A percentile compares a stretch with the other conserved stretches of the same genome.
Conservation (phyloP, 2,888 invertebrate species). For the Drosophila prostipennis region DNA sequence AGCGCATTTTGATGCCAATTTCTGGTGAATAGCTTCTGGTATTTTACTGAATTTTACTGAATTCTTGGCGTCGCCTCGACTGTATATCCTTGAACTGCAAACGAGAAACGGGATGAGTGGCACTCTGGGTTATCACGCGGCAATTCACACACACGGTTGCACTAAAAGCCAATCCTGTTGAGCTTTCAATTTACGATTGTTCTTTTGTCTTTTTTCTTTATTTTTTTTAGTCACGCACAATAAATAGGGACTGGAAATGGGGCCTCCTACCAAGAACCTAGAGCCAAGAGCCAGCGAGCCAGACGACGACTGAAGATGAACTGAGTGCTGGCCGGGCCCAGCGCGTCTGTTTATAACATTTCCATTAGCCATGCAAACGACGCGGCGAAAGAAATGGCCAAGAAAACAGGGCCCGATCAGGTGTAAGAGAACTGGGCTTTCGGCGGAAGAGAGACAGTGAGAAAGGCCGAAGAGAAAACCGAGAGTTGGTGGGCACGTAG, state of each 20-base stretch:
- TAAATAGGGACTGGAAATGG: constrained; percentile 13
- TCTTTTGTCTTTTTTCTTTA: constrained; percentile 1
- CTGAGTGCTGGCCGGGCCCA: constrained; percentile 81
- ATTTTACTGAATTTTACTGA: neutral
- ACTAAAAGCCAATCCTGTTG: constrained; percentile 47
- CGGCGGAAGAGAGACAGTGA: neutral
- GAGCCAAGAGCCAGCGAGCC: constrained; percentile 64
- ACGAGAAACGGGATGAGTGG: constrained; percentile 61
- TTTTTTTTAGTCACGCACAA: constrained; percentile 23
- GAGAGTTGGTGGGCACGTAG: constrained; percentile 53
- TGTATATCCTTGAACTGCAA: constrained; percentile 71
- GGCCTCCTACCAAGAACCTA: constrained; percentile 71
- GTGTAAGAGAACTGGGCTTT: constrained; percentile 29
- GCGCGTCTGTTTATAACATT: constrained; percentile 83
- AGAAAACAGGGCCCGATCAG: constrained; percentile 40
- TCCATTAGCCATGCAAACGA: constrained; percentile 66
- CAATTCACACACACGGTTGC: constrained; percentile 28
- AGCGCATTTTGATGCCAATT: constrained; percentile 54
- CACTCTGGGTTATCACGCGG: constrained; percentile 48
- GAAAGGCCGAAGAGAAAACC: constrained; percentile 39
- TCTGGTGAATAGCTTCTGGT: constrained; percentile 5
- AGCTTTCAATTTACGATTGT: constrained; percentile 42
- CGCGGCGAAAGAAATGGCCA: constrained; percentile 66
- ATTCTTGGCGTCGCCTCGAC: constrained; percentile 41
- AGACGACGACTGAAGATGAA: constrained; percentile 82